Conservation (phyloP, 2,888 invertebrate species). For the Uloborus plumipes region DNA sequence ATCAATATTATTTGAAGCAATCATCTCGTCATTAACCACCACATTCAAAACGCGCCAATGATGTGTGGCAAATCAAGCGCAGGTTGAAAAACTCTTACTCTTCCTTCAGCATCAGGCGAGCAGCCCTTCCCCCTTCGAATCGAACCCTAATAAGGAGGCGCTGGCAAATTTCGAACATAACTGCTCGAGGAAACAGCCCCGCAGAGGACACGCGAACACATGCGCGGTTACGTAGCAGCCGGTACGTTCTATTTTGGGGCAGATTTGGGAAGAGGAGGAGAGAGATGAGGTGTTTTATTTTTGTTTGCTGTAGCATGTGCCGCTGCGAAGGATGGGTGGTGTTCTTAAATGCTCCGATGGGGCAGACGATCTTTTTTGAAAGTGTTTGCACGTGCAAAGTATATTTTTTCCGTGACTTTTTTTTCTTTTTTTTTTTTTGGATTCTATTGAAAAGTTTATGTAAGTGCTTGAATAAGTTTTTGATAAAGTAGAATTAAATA, state of each 20-base stretch:
- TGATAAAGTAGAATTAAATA: too few relatives aligned
- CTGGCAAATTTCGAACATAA: neutral
- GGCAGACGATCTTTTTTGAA: conserved; percentile 28
- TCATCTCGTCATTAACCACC: too few relatives aligned
- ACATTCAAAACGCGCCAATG: too few relatives aligned
- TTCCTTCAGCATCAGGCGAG: too few relatives aligned
- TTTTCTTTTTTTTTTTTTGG: too few relatives aligned
- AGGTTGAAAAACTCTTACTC: too few relatives aligned
- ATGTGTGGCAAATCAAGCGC: too few relatives aligned
- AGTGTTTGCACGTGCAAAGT: conserved; percentile 36
- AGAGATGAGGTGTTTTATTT: conserved; percentile 35
- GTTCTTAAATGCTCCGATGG: conserved; percentile 13
- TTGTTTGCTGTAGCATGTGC: conserved; percentile 30
- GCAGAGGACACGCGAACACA: neutral
- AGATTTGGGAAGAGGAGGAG: conserved; percentile 10
- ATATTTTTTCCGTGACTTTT: too few relatives aligned
- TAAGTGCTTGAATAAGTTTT: too few relatives aligned
- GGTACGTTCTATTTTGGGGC: conserved; percentile 14
- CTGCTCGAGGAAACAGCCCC: neutral
- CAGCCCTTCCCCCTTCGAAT: neutral
- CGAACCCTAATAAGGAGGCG: conserved; percentile 2
- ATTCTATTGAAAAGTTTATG: too few relatives aligned
- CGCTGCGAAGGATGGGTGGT: conserved; percentile 1
- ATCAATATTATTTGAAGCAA: too few relatives aligned
- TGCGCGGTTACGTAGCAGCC: conserved; percentile 6